Base-by-base conservation (phyloP, 2,888 invertebrate species). In the Hirtodrosophila histrioides region DNA sequence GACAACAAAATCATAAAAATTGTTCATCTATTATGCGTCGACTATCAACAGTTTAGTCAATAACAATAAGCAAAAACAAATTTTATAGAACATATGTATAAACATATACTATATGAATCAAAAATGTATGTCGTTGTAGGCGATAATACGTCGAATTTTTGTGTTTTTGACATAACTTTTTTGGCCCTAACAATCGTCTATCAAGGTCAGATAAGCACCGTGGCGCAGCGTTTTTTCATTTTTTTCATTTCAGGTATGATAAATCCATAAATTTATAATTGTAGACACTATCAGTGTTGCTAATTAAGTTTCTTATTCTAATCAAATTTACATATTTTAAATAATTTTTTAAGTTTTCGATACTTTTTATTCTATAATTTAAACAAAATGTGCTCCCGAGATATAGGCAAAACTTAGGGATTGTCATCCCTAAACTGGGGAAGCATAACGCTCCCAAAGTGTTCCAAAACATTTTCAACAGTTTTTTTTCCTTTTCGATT, bases 161-260 rank as follows among this genome's bases (percentile, higher is more conserved):
- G 54, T 46, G n/a, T 56, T 55, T 60, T 60, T 51, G 44, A 45
- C 45, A 44, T 27, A 31, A 36, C 44, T 50, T 58, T 64, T 70
- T 62, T 46, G 50, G 51, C 2, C 23, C 24, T 35, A 12, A 17
- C 17, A 17, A 2, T n/a, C 54, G 45, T 35, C 17, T 51, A 43
- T 41, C 61, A 71, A 80, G 69, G 69, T 55, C 63, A 67, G 72
- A 80, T 80, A 80, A 80, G 75, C 51, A 51, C 62, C 33, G 37
- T 61, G 44, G 33, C 58, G 53, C 60, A 55, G 31, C 53, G 41
- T 33, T 54, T 35, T 51, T 43, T 37, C 33, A 44, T 49, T 58
- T 53, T 24, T 29, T 48, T 37, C 31, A 11, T 33, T 46, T 37
- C 24, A 29, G 10, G 36, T 40, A 50, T 50, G 35, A 49, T 35